phyloP scores from a whole-genome alignment of 2,888 invertebrate species.

The Pachycephus smyrnensis region DNA sequence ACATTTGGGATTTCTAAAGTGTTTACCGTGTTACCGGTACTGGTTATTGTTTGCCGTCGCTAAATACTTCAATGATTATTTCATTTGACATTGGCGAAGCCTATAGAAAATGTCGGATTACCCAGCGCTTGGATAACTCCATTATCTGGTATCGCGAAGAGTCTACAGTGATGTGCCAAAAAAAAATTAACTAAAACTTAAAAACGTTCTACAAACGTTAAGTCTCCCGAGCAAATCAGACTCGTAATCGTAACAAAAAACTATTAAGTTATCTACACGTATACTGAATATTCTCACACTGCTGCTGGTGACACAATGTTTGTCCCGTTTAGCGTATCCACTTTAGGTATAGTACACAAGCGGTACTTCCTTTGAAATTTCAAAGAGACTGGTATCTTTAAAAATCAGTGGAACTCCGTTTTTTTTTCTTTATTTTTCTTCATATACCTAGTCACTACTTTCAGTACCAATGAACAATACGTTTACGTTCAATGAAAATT shows the following conservation, averaged over 20 bases:
- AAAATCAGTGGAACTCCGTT: not conserved
- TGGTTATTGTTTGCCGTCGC: constrained; percentile 38
- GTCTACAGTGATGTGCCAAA: not conserved
- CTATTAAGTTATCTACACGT: not conserved
- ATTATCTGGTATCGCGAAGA: not conserved
- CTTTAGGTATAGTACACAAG: not conserved
- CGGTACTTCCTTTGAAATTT: not conserved
- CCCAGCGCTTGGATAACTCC: not conserved
- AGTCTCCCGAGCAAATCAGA: not conserved
- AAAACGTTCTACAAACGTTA: not conserved
- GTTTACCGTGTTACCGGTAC: constrained; percentile 42
- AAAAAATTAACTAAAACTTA: not conserved
- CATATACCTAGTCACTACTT: not conserved
- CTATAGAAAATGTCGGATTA: constrained; percentile 19
- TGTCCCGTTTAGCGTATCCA: not conserved
- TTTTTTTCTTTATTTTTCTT: not conserved
- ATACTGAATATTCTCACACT: not conserved
- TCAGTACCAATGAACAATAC: not conserved
- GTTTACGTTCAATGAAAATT: not conserved
- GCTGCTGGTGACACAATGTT: not conserved
- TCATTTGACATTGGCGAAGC: constrained; percentile 34
- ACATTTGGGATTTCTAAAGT: constrained; percentile 33
- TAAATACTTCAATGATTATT: constrained; percentile 34
- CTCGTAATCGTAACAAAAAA: not conserved
- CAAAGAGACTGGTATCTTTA: not conserved